Base-by-base conservation (phyloP, 2,888 invertebrate species). In the Dromius quadrimaculatus region DNA sequence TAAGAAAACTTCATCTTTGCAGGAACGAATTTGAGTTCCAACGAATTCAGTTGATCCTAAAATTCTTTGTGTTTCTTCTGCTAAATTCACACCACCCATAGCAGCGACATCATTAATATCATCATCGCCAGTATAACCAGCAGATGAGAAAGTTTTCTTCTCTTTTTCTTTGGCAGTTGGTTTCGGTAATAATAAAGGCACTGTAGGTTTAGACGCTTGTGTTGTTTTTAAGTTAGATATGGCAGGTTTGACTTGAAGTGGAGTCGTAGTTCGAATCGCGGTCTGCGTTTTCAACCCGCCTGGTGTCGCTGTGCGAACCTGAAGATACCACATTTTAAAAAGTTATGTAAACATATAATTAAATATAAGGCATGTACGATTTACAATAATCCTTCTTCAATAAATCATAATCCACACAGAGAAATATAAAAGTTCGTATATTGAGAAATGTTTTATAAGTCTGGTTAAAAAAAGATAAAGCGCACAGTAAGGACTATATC, bases 31-130 rank as follows among this genome's bases (percentile, higher is more conserved):
- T 80, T 91, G 91, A n/a, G 90, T 90, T 13, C 91, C 90, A 54
- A 92, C 89, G 78, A 90, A 89, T 77, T 92, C 91, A 15, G 91
- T 90, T 4, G 90, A 87, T n/a, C 92, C 92, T 72, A 98, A 87
- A 78, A 98, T 98, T 82, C 95, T 90, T 82, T 96, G 96, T 34
- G 94, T 92, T 83, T 98, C 98, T 83, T 98, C 98, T 0, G 94
- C 93, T 77, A 98, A 86, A 84, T 98, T 98, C 66, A 98, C 98
- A 61, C 98, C 98, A 73, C 98, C 98, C 98, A 98, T 98, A 6
- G 98, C 97, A 23, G 98, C 97, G 9, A 98, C 98, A 84, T 98
- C 98, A 80, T 98, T 98, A 78, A 98, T 97, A 81, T 98, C 97
- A 81, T 97, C 97, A 79, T 97, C 96, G 43, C 94, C 95, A 73